Evolutionary conservation across 2,113 vertebrate genomes (phyloP).

Genomic region (Macquaria ambigua): DNA sequence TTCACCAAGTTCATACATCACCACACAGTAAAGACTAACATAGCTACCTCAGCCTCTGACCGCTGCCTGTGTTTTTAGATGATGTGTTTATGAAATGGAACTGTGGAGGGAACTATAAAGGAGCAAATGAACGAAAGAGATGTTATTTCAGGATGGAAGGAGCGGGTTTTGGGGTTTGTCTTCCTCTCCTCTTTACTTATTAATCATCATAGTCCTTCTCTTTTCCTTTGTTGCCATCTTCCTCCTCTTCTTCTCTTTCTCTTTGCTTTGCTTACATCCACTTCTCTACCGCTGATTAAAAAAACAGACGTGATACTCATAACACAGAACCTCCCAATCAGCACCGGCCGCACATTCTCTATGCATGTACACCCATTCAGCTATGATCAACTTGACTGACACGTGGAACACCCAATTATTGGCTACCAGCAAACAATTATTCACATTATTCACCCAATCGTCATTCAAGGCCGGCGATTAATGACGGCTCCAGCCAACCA

Average conservation of each 20-base stretch:
- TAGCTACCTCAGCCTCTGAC: slow-evolving; percentile 19
- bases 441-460: slow-evolving; percentile 73
- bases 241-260: not conserved
- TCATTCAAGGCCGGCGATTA: slow-evolving; percentile 59
- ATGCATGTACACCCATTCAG: slow-evolving; percentile 11
- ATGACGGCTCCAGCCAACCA: slow-evolving; percentile 74
- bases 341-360: not conserved
- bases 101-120: slow-evolving; percentile 9
- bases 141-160: slow-evolving; percentile 15
- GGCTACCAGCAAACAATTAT: slow-evolving; percentile 68
- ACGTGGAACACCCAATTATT: slow-evolving; percentile 54
- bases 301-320: not conserved
- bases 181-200: slow-evolving; percentile 1
- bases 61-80: slow-evolving; percentile 35
- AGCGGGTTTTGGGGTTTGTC: not conserved
- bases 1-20: slow-evolving; percentile 10
- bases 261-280: not conserved
- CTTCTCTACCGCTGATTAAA: not conserved
- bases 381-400: slow-evolving; percentile 45
- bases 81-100: slow-evolving; percentile 40
- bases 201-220: not conserved
- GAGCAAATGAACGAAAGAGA: slow-evolving; percentile 28
- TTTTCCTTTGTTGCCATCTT: not conserved
- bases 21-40: slow-evolving; percentile 26
- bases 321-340: not conserved